Evolutionary conservation across 2,797 vertebrate genomes (phyloP).

Genomic region (Meda fulgida): DNA sequence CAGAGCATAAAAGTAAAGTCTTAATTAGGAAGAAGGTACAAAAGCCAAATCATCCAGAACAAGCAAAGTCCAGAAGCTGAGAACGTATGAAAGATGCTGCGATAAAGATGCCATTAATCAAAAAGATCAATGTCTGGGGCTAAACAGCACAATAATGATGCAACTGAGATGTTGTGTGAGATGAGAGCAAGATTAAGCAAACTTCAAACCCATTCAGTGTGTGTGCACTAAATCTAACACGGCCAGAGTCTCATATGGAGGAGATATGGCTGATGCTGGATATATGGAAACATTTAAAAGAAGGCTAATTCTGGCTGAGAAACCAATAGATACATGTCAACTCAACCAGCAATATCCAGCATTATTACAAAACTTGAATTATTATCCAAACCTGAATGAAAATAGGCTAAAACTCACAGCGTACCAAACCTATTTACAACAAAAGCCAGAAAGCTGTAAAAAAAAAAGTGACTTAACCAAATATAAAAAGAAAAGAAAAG

Average conservation of each 20-base stretch:
- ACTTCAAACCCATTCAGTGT: not conserved
- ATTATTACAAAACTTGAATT: not conserved
- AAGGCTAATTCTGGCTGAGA: not conserved
- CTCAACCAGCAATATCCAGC: not conserved
- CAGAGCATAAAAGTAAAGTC: not conserved
- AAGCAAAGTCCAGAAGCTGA: not conserved
- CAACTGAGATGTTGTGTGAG: not conserved
- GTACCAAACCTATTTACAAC: not conserved
- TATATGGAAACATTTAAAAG: no score
- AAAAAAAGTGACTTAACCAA: not conserved
- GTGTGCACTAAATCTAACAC: not conserved
- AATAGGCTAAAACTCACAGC: not conserved
- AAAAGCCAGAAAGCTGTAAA: not conserved
- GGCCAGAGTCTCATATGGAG: no score
- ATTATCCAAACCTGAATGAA: not conserved
- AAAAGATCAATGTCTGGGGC: not conserved
- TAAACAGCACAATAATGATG: not conserved
- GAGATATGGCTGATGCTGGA: not conserved
- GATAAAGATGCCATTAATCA: conserved; percentile 1
- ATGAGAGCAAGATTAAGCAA: not conserved
- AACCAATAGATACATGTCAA: not conserved
- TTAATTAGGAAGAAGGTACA: not conserved
- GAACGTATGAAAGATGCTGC: not conserved
- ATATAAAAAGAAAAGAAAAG: no score
- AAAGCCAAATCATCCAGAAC: conserved; percentile 15